These are phyloP conservation scores for Tapera naevia DNA, from an alignment of 2,797 vertebrate species.

Conservation along the genomic window DNA sequence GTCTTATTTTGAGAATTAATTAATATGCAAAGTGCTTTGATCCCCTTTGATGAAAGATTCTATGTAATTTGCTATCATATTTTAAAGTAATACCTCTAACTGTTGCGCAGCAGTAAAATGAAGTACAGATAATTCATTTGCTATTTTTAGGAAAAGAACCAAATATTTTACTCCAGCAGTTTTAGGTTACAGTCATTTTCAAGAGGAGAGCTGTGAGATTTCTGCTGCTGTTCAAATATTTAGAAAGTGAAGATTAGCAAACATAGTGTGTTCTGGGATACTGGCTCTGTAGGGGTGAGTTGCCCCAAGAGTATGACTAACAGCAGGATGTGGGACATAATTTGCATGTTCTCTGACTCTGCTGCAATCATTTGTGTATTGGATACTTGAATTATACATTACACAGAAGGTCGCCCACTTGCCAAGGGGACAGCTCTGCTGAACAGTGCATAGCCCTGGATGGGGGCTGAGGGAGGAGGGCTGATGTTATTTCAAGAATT, in stretches of 20 bases:
- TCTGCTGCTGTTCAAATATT: slow-evolving; percentile 32
- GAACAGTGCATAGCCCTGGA: not conserved
- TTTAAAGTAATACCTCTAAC: slow-evolving; percentile 36
- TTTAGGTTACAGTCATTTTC: not conserved
- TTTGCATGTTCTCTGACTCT: slow-evolving; percentile 68
- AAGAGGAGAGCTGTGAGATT: not conserved
- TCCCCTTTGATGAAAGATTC: slow-evolving; percentile 16
- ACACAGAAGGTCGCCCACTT: slow-evolving; percentile 49
- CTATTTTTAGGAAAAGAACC: slow-evolving; percentile 21
- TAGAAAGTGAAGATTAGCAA: slow-evolving; percentile 61
- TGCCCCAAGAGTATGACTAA: slow-evolving; percentile 66
- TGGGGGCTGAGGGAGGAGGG: not conserved
- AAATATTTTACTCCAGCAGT: slow-evolving; percentile 20
- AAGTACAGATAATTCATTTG: not conserved
- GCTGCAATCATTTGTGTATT: slow-evolving; percentile 60
- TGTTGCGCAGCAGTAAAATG: not conserved
- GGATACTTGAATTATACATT: slow-evolving; percentile 65
- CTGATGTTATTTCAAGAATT: slow-evolving; percentile 19
- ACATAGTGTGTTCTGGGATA: slow-evolving; percentile 57
- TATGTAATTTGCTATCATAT: not conserved
- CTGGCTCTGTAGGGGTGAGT: slow-evolving; percentile 44
- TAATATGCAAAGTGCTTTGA: slow-evolving; percentile 51
- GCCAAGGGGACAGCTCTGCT: slow-evolving; percentile 29
- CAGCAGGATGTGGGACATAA: slow-evolving; percentile 62
- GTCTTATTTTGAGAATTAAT: slow-evolving; percentile 39